A percentile compares a stretch with the other conserved stretches of the same genome.
phyloP scores from a whole-genome alignment of 2,797 vertebrate species.

The Urocyon cinereoargenteus region DNA sequence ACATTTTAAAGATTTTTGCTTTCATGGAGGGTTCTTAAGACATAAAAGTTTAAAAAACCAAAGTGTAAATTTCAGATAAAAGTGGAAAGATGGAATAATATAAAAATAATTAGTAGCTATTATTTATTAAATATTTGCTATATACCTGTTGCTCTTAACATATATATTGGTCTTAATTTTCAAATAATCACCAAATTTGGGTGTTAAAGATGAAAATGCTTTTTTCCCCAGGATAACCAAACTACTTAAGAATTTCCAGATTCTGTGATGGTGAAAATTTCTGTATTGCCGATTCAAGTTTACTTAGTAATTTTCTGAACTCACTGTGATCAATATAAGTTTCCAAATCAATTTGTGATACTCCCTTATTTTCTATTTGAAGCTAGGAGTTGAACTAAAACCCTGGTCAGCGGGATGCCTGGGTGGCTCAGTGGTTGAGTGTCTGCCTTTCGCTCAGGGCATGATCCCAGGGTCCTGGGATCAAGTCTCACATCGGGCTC shows the following conservation, averaged over 20 bases:
- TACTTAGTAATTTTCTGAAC: not conserved
- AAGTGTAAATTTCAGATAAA: constrained; percentile 17
- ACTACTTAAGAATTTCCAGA: not conserved
- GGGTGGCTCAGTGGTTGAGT: too few relatives aligned
- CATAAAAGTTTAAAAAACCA: not conserved
- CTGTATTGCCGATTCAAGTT: not conserved
- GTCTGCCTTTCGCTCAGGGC: too few relatives aligned
- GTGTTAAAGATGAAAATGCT: not conserved
- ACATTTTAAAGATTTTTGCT: constrained; percentile 21
- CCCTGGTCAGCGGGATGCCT: not conserved
- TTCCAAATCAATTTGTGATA: not conserved
- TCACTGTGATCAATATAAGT: not conserved
- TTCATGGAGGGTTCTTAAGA: constrained; percentile 13
- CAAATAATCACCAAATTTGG: not conserved
- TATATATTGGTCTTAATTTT: constrained; percentile 12
- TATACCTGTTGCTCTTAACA: not conserved
- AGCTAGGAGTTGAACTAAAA: not conserved
- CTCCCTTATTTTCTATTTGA: not conserved
- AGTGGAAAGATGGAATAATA: not conserved
- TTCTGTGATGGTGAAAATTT: not conserved
- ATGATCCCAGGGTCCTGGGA: too few relatives aligned
- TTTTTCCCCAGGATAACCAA: not conserved
- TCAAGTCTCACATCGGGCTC: too few relatives aligned
- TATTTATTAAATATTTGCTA: constrained; percentile 39
- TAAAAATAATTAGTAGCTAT: not conserved